Evolutionary conservation across 1,140 invertebrate genomes (phyloP).

Genomic region (Temnothorax nylanderi): DNA sequence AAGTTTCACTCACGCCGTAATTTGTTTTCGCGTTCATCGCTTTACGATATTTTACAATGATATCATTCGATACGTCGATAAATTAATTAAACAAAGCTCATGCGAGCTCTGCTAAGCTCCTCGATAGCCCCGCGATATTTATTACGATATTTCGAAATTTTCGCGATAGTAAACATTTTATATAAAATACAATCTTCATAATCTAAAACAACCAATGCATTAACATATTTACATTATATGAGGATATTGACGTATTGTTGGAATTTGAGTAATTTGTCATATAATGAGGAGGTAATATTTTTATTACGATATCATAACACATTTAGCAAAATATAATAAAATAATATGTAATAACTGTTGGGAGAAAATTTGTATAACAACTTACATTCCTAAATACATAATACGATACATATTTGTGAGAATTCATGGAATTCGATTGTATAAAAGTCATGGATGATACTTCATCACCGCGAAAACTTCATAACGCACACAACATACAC

Average conservation of each 20-base stretch:
- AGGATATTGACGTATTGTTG: background rate
- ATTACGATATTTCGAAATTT: background rate
- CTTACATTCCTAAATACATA: background rate
- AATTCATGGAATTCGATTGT: background rate
- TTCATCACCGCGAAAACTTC: background rate
- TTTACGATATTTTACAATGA: conserved; percentile 23
- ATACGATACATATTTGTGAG: background rate
- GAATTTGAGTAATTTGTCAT: background rate
- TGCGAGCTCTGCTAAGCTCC: background rate
- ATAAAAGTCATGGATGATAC: background rate
- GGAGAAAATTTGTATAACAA: background rate
- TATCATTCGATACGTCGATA: background rate
- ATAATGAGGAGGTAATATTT: background rate
- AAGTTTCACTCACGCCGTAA: conserved; percentile 27
- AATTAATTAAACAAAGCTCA: conserved; percentile 3
- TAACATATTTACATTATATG: background rate
- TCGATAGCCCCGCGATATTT: background rate
- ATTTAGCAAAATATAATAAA: background rate
- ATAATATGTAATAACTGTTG: background rate
- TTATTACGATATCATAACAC: background rate
- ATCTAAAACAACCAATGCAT: background rate
- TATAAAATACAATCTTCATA: background rate
- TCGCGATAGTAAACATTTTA: background rate
- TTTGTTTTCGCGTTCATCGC: conserved; percentile 19
- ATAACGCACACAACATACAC: background rate